Evolutionary conservation across 2,888 invertebrate species (phyloP).

Genomic region (Apomyelois bistriatella): DNA sequence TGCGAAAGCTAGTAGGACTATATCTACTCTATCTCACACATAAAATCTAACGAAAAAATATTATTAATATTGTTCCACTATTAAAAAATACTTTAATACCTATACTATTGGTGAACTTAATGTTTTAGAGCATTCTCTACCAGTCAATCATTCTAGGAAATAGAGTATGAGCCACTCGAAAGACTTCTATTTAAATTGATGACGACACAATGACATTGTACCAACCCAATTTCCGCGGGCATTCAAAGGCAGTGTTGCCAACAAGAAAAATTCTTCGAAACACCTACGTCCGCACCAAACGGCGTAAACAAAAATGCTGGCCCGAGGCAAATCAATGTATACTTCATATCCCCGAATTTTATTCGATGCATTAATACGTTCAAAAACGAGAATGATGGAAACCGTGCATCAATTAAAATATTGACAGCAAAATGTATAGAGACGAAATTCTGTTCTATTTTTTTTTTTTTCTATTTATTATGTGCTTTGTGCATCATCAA

Average conservation of each 20-base stretch:
- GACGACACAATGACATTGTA: not conserved
- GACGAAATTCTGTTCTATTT: constrained; percentile 24
- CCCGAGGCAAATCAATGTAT: constrained; percentile 54
- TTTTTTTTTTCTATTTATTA: constrained; percentile 3
- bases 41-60: too few species aligned
- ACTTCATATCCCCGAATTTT: constrained; percentile 48
- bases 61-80: too few species aligned
- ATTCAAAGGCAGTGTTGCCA: not conserved
- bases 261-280: not conserved
- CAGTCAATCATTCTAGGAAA: too few species aligned
- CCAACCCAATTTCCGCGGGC: not conserved
- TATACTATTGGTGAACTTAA: too few species aligned
- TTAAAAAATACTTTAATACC: too few species aligned
- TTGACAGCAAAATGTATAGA: constrained; percentile 37
- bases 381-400: constrained; percentile 65
- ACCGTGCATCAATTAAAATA: constrained; percentile 70
- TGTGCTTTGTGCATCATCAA: too few species aligned
- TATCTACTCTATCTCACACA: too few species aligned
- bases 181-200: too few species aligned
- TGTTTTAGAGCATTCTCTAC: too few species aligned
- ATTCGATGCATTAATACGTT: constrained; percentile 58
- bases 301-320: constrained; percentile 14
- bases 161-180: too few species aligned
- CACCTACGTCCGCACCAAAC: constrained; percentile 2
- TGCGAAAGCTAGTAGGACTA: too few species aligned